Base-by-base conservation (phyloP, 2,113 vertebrate genomes). In the Chaenocephalus aceratus region DNA sequence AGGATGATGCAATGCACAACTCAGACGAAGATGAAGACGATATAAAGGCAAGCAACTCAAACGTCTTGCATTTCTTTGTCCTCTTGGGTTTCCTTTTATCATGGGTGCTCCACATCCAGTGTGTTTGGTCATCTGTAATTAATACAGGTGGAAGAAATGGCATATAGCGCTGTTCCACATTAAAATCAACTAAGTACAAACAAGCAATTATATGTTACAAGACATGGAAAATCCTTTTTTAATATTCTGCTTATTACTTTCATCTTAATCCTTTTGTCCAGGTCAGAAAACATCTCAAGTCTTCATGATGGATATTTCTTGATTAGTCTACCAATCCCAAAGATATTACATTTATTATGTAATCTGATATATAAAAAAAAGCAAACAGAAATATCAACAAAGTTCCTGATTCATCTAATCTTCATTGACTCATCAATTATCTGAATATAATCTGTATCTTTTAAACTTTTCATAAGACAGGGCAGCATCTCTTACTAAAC, bases 21-120 rank as follows among this genome's bases (percentile, higher is more conserved):
- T n/a, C 26, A 14, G n/a, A 5, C 57, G 3, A 76, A 46, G 73
- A 92, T n/a, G 91, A 92, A 0, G 90, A 92, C 1, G 83, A 81
- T 45, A 63, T 96, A 7, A 84, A 92, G 89, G 95, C 94, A 70
- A 84, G 69, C 30, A 6, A 30, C 36, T 34, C 3, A 9, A 41
- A 8, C 6, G 36, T 41, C 36, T 41, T 41, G 36, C 36, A 41
- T 41, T 7, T 41, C 7, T 7, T 41, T 59, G 57, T 15, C 15
- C 26, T 2, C 21, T 7, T 54, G 52, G 18, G n/a, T n/a, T 54
- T 54, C 10, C 7, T 21, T 54, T 54, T n/a, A n/a, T 18, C 8
- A 53, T 9, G 16, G 51, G 48, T 49, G 14, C 48, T 14, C 48
- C 36, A 41, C 6, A 7, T 41, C 6, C 36, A 41, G 36, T 41